phyloP scores from a whole-genome alignment of 2,888 invertebrate species.

The Exephanes ischioxanthus region DNA sequence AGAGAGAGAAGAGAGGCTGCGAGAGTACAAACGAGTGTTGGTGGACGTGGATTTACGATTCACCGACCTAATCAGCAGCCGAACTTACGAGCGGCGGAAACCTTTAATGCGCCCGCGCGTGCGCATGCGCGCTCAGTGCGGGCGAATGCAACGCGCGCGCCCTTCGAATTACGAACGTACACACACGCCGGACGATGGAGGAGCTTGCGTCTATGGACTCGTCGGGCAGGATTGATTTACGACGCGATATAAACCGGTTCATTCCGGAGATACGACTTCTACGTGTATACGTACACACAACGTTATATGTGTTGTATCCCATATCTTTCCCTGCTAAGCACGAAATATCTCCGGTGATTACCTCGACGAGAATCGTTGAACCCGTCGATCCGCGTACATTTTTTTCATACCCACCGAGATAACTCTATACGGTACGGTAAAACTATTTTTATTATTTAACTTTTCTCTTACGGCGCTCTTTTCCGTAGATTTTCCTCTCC shows the following conservation, averaged over 20 bases:
- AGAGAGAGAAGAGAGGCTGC: conserved; percentile 13
- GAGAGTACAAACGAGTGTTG: conserved; percentile 44
- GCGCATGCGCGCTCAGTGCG: conserved; percentile 16
- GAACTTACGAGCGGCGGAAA: conserved; percentile 56
- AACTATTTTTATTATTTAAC: background rate
- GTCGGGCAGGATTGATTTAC: conserved; percentile 56
- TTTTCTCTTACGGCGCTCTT: background rate
- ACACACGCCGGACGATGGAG: conserved; percentile 30
- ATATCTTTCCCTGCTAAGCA: conserved; percentile 4
- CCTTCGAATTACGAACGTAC: conserved; percentile 38
- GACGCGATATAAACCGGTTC: conserved; percentile 56
- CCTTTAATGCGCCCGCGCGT: conserved; percentile 44
- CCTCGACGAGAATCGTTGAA: conserved; percentile 45
- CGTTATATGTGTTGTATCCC: conserved; percentile 19
- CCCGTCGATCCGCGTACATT: conserved; percentile 13
- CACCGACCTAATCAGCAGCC: conserved; percentile 61
- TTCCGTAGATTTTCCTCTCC: too few species aligned
- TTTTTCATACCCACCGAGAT: background rate
- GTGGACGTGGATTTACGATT: conserved; percentile 64
- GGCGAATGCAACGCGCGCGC: conserved; percentile 9
- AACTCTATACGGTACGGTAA: background rate
- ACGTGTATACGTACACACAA: background rate
- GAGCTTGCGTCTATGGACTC: conserved; percentile 45
- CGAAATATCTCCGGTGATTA: conserved; percentile 30
- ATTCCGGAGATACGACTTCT: conserved; percentile 41